Percentiles rank a stretch among this genome's conserved stretches.
Evolutionary conservation across 2,113 vertebrate genomes (phyloP).

Genomic region (Gymnorhina tibicen): DNA sequence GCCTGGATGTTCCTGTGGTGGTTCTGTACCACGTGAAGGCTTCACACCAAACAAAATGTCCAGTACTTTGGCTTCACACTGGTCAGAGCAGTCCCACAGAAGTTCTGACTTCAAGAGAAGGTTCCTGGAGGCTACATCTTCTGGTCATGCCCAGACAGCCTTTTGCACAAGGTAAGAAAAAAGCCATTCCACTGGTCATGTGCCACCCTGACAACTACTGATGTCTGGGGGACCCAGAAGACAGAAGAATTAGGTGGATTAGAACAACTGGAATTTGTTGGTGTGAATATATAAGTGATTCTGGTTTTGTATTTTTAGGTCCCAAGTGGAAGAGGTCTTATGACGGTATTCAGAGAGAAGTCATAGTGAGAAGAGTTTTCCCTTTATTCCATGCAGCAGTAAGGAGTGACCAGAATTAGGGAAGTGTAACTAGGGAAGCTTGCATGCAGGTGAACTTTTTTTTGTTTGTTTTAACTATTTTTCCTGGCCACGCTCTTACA

Average conservation of each 20-base stretch:
- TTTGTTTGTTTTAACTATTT: not conserved
- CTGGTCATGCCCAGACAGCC: not conserved
- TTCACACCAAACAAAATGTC: not conserved
- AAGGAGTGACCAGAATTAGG: not conserved
- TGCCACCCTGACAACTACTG: not conserved
- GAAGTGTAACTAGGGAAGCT: not conserved
- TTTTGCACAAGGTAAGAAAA: not conserved
- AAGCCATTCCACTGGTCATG: not conserved
- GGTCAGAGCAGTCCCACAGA: not conserved
- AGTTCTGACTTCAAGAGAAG: not conserved
- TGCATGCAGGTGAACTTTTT: not conserved
- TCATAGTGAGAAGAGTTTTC: not conserved
- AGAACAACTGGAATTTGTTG: not conserved
- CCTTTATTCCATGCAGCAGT: not conserved
- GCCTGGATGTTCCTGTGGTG: not conserved
- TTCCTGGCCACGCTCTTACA: not conserved
- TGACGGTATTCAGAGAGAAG: not conserved
- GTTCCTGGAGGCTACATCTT: not conserved
- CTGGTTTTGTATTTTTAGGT: not conserved
- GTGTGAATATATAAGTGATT: not conserved
- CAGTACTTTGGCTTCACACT: not conserved
- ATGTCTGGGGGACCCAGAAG: not conserved
- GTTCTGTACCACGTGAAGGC: not conserved
- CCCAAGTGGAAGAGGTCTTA: not conserved
- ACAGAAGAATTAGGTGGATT: not conserved